Percentiles rank a stretch among this genome's conserved stretches.
Evolutionary conservation across 2,797 vertebrate species (phyloP).

Genomic region (Streptopelia turtur): DNA sequence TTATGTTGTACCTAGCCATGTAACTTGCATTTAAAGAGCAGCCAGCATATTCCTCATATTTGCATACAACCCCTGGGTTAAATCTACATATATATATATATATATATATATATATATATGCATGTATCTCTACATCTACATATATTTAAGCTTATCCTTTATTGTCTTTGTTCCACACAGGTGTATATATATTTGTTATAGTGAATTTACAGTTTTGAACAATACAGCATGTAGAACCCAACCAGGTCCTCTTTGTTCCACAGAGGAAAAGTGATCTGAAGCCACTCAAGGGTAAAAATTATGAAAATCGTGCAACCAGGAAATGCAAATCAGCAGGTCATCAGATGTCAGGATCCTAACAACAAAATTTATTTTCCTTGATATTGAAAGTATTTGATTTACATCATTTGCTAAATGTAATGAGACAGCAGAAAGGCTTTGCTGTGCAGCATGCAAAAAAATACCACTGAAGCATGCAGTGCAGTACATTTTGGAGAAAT

Average conservation of each 20-base stretch:
- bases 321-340: not conserved
- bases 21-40: not conserved
- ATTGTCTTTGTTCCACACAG: not conserved
- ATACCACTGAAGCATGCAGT: not conserved
- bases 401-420: not conserved
- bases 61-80: not conserved
- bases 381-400: not conserved
- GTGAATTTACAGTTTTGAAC: not conserved
- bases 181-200: accelerated
- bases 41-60: not conserved
- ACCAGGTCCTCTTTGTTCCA: accelerated
- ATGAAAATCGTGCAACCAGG: not conserved
- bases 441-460: not conserved
- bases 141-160: not conserved
- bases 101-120: too few species aligned
- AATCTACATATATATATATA: not conserved
- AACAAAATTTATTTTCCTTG: not conserved
- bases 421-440: not conserved
- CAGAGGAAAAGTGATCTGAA: not conserved
- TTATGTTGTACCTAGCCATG: not conserved
- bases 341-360: not conserved
- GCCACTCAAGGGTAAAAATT: not conserved
- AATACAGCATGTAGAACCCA: not conserved
- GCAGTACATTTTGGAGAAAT: not conserved
- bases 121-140: not conserved